Evolutionary conservation across 2,888 invertebrate genomes (phyloP), one percentile per base, ranked within the genome.

Genomic region (Drosophila atripex): DNA sequence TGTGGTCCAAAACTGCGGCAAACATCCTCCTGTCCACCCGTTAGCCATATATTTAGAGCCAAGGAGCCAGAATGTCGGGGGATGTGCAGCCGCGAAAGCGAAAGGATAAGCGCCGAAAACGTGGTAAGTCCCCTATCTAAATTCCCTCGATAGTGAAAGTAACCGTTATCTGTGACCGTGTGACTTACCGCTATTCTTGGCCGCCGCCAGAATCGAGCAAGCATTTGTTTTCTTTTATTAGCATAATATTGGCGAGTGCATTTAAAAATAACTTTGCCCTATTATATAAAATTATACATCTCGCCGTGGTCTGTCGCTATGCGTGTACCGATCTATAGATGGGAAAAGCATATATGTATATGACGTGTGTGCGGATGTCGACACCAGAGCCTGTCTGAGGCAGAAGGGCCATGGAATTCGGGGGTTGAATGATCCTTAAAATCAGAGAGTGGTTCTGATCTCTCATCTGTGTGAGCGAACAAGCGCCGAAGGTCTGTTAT

Each of bases 31-130:
- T 18, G 16, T 9, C 35, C 14, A 47, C 8, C 32, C 16, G 28
- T 23, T 66, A 53, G 54, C 55, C 68, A 66, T 45, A 56, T 9
- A 69, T 47, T 47, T 28, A 56, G 65, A 69, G 47, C 12, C 47
- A n/a, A 58, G 41, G 32, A 35, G 35, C 7, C 45, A 93, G 91
- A 92, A 96, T 97, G 97, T 96, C 96, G 91, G 96, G 96, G 86
- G 96, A 97, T 93, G 95, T 95, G 86, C 96, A 96, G 92, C 95
- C 96, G 90, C 95, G 96, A 89, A 96, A 96, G 92, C 95, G 96
- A 86, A 96, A 95, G 92, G 96, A 96, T 91, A 97, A 96, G 92
- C 95, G 89, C 77, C 85, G 94, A 92, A 96, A 95, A 94, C 96
- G 96, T 88, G 96, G 93, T 92, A 82, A 89, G 90, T 82, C 57